Evolutionary conservation across 2,888 invertebrate genomes (phyloP).

Genomic region (Platycheirus rosarum): DNA sequence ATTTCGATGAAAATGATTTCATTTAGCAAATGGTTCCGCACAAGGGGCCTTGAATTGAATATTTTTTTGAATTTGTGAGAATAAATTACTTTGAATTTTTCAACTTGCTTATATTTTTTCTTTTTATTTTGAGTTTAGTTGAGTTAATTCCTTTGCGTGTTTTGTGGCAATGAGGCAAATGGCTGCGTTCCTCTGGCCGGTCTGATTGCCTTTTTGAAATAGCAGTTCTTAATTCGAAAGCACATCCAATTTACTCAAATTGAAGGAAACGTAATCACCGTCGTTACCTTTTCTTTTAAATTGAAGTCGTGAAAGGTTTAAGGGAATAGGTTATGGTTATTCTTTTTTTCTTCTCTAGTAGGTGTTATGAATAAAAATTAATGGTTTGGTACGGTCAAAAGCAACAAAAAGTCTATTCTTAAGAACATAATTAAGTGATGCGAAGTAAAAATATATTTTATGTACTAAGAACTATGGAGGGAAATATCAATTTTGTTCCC

Average conservation of each 20-base stretch:
- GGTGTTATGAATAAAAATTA: not conserved
- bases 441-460: too few species aligned
- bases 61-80: slow-evolving; percentile 29
- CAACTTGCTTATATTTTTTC: not conserved
- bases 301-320: not conserved
- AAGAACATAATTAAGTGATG: too few species aligned
- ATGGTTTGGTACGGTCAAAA: too few species aligned
- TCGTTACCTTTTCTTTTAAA: not conserved
- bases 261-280: not conserved
- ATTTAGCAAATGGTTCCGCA: slow-evolving; percentile 45
- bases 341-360: not conserved
- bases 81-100: slow-evolving; percentile 38
- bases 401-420: too few species aligned
- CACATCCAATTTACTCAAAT: slow-evolving; percentile 4
- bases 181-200: not conserved
- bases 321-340: not conserved
- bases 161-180: slow-evolving; percentile 8
- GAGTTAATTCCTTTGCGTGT: not conserved
- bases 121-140: not conserved
- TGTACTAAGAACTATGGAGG: too few species aligned
- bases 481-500: too few species aligned
- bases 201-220: not conserved
- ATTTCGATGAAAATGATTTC: slow-evolving; percentile 55
- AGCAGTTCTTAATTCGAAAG: not conserved
- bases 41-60: slow-evolving; percentile 41